Evolutionary conservation across 2,797 vertebrate species (phyloP), one percentile per base, ranked within the genome.

Genomic region (Enteromius argenteus): DNA sequence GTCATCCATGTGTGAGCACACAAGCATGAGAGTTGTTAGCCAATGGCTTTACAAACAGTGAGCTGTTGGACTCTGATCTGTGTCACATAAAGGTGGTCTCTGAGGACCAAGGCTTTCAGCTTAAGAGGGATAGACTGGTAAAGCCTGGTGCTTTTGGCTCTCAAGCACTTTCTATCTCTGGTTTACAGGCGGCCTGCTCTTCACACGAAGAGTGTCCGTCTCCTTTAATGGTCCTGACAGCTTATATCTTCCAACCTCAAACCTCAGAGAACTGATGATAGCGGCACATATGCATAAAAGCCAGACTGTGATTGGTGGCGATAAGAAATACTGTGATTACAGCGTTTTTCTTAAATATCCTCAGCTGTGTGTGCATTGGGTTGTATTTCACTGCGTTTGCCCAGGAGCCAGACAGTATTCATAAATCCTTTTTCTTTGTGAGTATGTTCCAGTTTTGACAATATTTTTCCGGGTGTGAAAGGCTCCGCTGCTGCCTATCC

Each of bases 181-280:
- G 35, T 77, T 68, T 84, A 42, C 44, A 62, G 58, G 32, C 49
- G 75, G 56, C 15, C 23, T 13, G 8, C 14, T 71, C 39, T 81
- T 56, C 49, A 60, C 37, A 71, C 11, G 68, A 84, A 86, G 60
- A 44, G 44, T 83, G 23, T 42, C 53, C 79, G 74, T 75, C 77
- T 84, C 60, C 35, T 74, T 78, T 56, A 75, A 58, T 8, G 1
- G 32, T 46, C 73, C 56, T 83, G 73, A 49, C 68, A 81, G 68
- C 23, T 62, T 69, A 58, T 39, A 30, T 62, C 27, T 75, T 74
- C 32, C 79, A 60, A 46, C 23, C 42, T 66, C 68, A 51, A 17
- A 23, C 15, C 30, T 69, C 21, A n/a, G 49, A 79, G 10, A 58
- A 53, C 44, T 39, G 8, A 77, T 71, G 19, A 46, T 53, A 23